Base-by-base conservation (phyloP, 2,113 vertebrate species). In the Oncorhynchus mykiss region DNA sequence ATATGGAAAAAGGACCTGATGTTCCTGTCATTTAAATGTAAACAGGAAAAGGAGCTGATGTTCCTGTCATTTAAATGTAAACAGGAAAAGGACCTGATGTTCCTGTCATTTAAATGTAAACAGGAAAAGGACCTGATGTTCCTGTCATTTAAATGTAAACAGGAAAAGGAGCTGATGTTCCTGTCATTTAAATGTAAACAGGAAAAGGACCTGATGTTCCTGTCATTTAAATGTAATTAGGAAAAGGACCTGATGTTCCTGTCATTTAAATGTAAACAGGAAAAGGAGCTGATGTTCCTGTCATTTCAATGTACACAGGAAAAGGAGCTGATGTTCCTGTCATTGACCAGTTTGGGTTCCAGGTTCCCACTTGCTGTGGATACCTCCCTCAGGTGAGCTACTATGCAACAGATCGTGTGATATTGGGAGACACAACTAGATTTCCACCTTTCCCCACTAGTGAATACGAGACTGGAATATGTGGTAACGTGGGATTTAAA, bases 281-380 rank as follows among this genome's bases (percentile, higher is more conserved):
- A 60, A 92, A 86, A 86, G 93, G 94, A 84, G 86, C 90, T 0
- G 94, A 94, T n/a, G 39, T 83, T 3, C 85, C 81, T 54, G 90
- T 80, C 7, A 92, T 95, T 86, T 34, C 5, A 29, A 29, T 31
- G 29, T 31, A 5, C 1, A 31, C 31, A 34, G 31, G 31, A 34
- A 34, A 34, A 34, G 5, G 31, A 34, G 0, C 31, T 34, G 31
- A 34, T 34, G 31, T 7, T 3, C 85, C 81, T 54, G 90, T 81
- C 7, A 92, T 95, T 86, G 91, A 91, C 74, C 91, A 91, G 81
- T 99, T 94, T 87, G 97, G 97, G 74, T 99, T 99, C 87, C 86
- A 90, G 84, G 91, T 80, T 2, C 1, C 83, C 54, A 99, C 97
- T 0, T 98, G 94, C 89, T 98, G 95, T 80, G 97, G 97, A 81